phyloP scores from a whole-genome alignment of 2,888 invertebrate species.

The Myopa tessellatipennis region DNA sequence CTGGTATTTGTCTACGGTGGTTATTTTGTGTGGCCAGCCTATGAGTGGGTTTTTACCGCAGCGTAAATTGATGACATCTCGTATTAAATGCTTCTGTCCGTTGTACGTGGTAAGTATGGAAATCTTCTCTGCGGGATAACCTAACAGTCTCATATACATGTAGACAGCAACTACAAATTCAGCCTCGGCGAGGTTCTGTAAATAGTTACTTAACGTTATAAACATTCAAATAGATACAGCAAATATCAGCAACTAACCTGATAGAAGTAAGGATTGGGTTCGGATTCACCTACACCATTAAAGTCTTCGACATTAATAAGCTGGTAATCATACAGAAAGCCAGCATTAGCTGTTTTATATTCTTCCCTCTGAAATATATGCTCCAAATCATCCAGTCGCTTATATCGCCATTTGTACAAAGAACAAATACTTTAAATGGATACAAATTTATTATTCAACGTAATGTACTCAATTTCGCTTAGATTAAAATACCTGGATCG shows the following conservation, averaged over 20 bases:
- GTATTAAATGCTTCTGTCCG: constrained; percentile 96
- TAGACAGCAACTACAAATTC: constrained; percentile 97
- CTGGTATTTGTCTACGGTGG: constrained; percentile 99
- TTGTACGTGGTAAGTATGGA: constrained; percentile 99
- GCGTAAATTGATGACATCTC: constrained; percentile 93
- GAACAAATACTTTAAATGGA: constrained; percentile 80
- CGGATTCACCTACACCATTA: constrained; percentile 95
- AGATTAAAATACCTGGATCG: constrained; percentile 71
- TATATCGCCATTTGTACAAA: constrained; percentile 96
- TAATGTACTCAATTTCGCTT: background rate
- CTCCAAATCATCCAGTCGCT: constrained; percentile 90
- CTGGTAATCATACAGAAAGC: constrained; percentile 93
- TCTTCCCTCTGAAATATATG: constrained; percentile 88
- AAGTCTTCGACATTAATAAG: constrained; percentile 96
- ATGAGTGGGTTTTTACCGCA: constrained; percentile 96
- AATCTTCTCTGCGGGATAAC: constrained; percentile 96
- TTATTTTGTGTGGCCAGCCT: constrained; percentile 90
- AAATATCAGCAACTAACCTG: constrained; percentile 73
- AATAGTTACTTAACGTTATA: background rate
- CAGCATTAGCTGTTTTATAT: constrained; percentile 91
- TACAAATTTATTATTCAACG: background rate
- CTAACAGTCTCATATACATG: constrained; percentile 97
- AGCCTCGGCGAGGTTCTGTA: constrained; percentile 84
- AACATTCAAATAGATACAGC: background rate
- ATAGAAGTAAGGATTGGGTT: constrained; percentile 98